Evolutionary conservation across 2,797 vertebrate genomes (phyloP).

Genomic region (Peromyscus aztecus): DNA sequence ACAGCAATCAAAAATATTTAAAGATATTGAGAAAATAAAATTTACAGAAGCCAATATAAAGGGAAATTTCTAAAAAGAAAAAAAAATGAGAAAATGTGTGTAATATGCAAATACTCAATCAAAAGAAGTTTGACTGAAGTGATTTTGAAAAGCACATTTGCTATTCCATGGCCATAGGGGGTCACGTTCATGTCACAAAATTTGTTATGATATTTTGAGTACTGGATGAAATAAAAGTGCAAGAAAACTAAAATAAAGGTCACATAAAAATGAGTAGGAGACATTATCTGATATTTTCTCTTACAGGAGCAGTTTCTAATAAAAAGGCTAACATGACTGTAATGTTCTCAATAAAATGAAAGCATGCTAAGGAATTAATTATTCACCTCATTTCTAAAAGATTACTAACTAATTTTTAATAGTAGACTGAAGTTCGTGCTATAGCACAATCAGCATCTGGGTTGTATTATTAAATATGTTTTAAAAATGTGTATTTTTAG

Average conservation of each 20-base stretch:
- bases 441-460: neutral
- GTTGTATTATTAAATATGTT: neutral
- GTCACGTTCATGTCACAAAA: neutral
- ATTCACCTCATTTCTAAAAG: neutral
- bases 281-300: neutral
- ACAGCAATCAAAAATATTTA: no score
- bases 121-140: neutral
- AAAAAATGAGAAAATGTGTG: neutral
- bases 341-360: conserved; percentile 14
- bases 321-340: neutral
- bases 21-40: neutral
- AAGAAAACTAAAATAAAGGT: neutral
- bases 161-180: neutral
- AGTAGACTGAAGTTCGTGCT: neutral
- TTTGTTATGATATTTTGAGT: neutral
- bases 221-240: neutral
- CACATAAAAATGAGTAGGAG: neutral
- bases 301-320: neutral
- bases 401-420: neutral
- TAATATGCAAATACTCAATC: neutral
- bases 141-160: neutral
- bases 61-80: neutral
- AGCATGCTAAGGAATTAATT: neutral
- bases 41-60: neutral
- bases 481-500: conserved; percentile 47